Evolutionary conservation across 2,113 vertebrate species (phyloP), one percentile per base, ranked within the genome.

Genomic region (Setophaga coronata): DNA sequence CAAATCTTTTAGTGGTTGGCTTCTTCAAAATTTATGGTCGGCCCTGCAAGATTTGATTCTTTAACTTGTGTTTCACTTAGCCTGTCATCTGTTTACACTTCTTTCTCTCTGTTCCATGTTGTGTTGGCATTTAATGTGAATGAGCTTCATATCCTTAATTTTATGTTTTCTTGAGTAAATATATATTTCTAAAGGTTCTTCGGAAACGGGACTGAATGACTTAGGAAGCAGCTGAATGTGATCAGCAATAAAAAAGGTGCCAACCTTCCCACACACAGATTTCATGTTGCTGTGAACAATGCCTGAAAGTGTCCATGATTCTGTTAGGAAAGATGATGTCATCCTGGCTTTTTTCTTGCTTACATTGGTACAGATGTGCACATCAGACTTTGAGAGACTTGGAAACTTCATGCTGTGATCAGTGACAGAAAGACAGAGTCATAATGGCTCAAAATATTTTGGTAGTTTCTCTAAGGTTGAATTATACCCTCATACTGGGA

Each of bases 231-330:
- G 56, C 86, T 94, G 84, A 90, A 73, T 73, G 66, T 82, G 86
- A 90, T 82, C 86, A 96, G 81, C 95, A 95, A 70, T 24, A 51
- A 28, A 74, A 91, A 85, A 48, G 19, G 19, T 71, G 40, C 70
- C 77, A 86, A 54, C 16, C 5, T 38, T 70, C 60, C 54, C 40
- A n/a, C 74, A 48, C n/a, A 70, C 33, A 15, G 65, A 74, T 96
- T 97, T 95, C 67, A 64, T 29, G 42, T 78, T 83, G 56, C 78
- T 72, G 60, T 88, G 80, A 97, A 73, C 54, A 88, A 31, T 83
- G 89, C 83, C 91, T 91, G 50, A 62, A 76, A 4, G 6, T 65
- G 67, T 82, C 82, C 20, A 2, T 33, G 47, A 85, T 76, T 70
- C 72, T 84, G 15, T 29, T 67, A 17, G 12, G 17, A 38, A 40